phyloP scores from a whole-genome alignment of 2,797 vertebrate genomes.

The Coregonus suidteri region DNA sequence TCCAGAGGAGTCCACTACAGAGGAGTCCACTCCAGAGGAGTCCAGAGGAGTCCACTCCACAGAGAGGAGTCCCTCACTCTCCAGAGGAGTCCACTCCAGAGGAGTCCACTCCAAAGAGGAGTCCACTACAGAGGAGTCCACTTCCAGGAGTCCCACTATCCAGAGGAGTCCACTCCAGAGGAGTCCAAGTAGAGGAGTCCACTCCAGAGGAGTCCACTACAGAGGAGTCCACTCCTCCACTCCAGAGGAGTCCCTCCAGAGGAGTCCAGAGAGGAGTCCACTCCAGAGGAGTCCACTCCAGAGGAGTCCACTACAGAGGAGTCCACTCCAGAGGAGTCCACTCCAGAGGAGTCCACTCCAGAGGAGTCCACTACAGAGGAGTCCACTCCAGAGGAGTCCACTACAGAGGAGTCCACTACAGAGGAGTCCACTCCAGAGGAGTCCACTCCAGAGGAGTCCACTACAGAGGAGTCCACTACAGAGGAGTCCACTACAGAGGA shows the following conservation, averaged over 20 bases:
- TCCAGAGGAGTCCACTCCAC: constrained; percentile 27
- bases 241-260: neutral
- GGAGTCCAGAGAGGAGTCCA: no score
- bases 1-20: constrained; percentile 22
- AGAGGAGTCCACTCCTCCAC: neutral
- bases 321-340: neutral
- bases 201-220: constrained; percentile 23
- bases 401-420: constrained; percentile 3
- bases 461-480: constrained; percentile 6
- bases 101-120: neutral
- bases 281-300: constrained; percentile 8
- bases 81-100: neutral
- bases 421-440: constrained; percentile 22
- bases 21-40: neutral
- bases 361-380: constrained; percentile 17
- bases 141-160: constrained; percentile 24
- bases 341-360: constrained; percentile 27
- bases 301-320: constrained; percentile 3
- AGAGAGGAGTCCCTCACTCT: no score
- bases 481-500: neutral
- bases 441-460: constrained; percentile 13
- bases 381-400: neutral
- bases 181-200: constrained; percentile 19
- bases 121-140: neutral
- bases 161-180: constrained; percentile 28